Base-by-base conservation (phyloP, 1,140 invertebrate species). In the Drosophila tani region DNA sequence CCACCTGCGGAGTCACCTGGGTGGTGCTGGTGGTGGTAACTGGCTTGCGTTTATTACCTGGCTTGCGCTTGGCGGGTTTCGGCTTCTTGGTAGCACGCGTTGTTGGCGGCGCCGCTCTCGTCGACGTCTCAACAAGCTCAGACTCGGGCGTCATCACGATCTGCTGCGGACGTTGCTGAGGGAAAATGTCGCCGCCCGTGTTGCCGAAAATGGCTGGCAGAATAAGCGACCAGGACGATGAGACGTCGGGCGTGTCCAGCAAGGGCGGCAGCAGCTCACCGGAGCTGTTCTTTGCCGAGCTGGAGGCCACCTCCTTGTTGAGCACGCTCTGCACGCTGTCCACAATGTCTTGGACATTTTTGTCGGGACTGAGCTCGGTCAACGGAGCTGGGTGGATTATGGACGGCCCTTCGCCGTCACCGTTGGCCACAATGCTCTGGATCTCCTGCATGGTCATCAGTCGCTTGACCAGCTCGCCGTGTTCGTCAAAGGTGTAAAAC, bases 391-490 rank as follows among this genome's bases (percentile, higher is more conserved):
- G 70, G 92, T 94, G 93, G 14, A 95, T 93, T 19, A 95, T 87
- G 21, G 93, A 91, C 3, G 93, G 93, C 63, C 94, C 93, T 62
- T 95, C 95, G 59, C 95, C 95, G 75, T 96, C 96, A 4, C 96
- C 96, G 29, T 95, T 95, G 2, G 96, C 96, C 35, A 97, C 96
- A 58, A 97, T 96, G 47, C 95, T 95, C 88, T 97, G 96, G 63
- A 97, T 97, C 93, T 97, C 96, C 79, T 96, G 94, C 78, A 97
- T 93, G 32, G 96, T 97, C 97, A 97, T 97, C 35, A 97, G 93
- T 73, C 96, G 94, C 82, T 96, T 97, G 1, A 97, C 95, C 24
- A 97, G 94, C 82, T 97, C 96, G 24, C 96, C 96, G 47, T 95
- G 95, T 79, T 97, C 96, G 82, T 97, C 95, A 81, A 97, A 96